Evolutionary conservation across 2,888 invertebrate genomes (phyloP).

Genomic region (Eupithecia dodoneata): DNA sequence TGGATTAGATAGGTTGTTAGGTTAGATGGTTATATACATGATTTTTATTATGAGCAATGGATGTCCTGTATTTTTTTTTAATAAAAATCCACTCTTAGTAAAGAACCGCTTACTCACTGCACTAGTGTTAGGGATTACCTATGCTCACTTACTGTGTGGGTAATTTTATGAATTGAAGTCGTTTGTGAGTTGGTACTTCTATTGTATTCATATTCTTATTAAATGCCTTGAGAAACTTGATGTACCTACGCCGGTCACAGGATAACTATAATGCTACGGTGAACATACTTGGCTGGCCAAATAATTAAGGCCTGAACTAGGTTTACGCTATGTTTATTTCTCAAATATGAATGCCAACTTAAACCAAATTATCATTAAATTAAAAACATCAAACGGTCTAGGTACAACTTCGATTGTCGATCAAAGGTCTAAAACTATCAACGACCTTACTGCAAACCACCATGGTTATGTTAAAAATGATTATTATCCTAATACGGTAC

Average conservation of each 20-base stretch:
- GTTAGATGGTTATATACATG: too few relatives aligned
- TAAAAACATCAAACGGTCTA: too few relatives aligned
- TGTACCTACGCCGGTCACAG: not conserved
- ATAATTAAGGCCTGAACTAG: not conserved
- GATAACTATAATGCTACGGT: not conserved
- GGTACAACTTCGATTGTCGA: too few relatives aligned
- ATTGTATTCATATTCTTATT: slow-evolving; percentile 30
- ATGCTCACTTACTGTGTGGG: slow-evolving; percentile 15
- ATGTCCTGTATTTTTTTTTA: not conserved
- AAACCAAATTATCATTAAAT: not conserved
- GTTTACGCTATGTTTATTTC: not conserved
- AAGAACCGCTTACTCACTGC: slow-evolving; percentile 23
- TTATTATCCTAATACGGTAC: too few relatives aligned
- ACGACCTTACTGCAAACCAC: too few relatives aligned
- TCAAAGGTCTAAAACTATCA: too few relatives aligned
- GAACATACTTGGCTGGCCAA: slow-evolving; percentile 11
- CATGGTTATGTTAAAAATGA: too few relatives aligned
- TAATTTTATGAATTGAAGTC: slow-evolving; percentile 20
- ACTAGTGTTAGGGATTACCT: slow-evolving; percentile 16
- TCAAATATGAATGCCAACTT: not conserved
- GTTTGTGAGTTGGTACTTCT: slow-evolving; percentile 16
- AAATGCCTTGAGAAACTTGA: slow-evolving; percentile 32
- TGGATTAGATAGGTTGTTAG: too few relatives aligned
- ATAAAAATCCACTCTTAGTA: slow-evolving; percentile 9
- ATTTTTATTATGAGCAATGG: not conserved